These are phyloP conservation scores for Eonycteris spelaea DNA, from an alignment of 2,113 vertebrate genomes.

Conservation along the genomic window DNA sequence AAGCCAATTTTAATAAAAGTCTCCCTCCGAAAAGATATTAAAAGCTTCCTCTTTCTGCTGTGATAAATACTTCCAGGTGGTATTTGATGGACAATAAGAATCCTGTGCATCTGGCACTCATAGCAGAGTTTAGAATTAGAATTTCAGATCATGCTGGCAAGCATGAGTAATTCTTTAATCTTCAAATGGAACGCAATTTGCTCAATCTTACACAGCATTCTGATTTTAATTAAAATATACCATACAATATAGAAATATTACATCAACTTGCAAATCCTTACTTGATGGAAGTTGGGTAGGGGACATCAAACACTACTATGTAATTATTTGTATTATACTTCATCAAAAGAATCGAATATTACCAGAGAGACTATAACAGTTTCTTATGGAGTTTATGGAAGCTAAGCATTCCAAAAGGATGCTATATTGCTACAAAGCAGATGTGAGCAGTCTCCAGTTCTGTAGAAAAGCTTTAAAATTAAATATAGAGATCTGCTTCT, in stretches of 20 bases:
- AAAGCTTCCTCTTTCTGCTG: slow-evolving; percentile 60
- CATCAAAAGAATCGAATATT: neutral
- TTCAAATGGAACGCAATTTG: slow-evolving; percentile 64
- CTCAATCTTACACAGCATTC: slow-evolving; percentile 47
- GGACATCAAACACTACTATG: neutral
- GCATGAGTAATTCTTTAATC: slow-evolving; percentile 67
- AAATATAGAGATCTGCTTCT: slow-evolving; percentile 19
- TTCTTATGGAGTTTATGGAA: neutral
- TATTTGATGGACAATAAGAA: slow-evolving; percentile 72
- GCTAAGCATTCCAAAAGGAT: neutral
- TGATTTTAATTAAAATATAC: slow-evolving; percentile 68
- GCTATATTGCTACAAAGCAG: neutral
- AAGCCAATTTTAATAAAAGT: slow-evolving; percentile 73
- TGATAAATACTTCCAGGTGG: slow-evolving; percentile 76
- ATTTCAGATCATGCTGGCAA: slow-evolving; percentile 70
- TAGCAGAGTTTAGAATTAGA: slow-evolving; percentile 53
- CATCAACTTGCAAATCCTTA: slow-evolving; percentile 39
- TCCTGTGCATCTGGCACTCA: slow-evolving; percentile 65
- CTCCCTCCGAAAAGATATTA: slow-evolving; percentile 54
- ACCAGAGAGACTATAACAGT: neutral
- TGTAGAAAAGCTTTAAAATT: neutral
- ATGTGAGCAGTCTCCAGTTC: neutral
- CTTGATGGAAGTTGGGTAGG: neutral
- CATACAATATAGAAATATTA: slow-evolving; percentile 32
- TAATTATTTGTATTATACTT: slow-evolving; percentile 29